phyloP scores from a whole-genome alignment of 1,140 invertebrate species.

The Meloidogyne floridensis region DNA sequence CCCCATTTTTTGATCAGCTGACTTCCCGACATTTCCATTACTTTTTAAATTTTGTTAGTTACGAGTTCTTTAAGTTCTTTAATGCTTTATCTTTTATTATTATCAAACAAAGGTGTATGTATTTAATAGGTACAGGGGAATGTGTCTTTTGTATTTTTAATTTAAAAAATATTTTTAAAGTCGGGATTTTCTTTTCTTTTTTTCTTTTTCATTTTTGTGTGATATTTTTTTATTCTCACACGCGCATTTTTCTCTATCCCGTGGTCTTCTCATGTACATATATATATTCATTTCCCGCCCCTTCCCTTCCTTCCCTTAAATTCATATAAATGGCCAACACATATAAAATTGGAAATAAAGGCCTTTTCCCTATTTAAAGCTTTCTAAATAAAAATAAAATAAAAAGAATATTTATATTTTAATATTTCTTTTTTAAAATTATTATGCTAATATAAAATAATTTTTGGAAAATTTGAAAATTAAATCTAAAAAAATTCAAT shows the following conservation, averaged over 20 bases:
- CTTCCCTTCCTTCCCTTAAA: neutral
- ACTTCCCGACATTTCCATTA: neutral
- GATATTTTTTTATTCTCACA: neutral
- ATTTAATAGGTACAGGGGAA: no score
- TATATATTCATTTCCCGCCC: neutral
- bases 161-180: neutral
- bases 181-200: constrained; percentile 3
- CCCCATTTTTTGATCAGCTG: neutral
- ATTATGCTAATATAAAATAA: neutral
- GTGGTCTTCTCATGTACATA: no score
- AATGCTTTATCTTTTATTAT: neutral
- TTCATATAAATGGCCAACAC: neutral
- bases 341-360: neutral
- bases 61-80: neutral
- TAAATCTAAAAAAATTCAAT: neutral
- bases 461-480: neutral
- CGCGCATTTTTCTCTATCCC: no score
- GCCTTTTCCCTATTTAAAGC: no score
- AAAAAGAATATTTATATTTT: no score
- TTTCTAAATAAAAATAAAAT: neutral
- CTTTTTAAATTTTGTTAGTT: neutral
- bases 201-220: neutral
- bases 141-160: no score
- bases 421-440: no score
- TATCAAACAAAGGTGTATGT: no score